Evolutionary conservation across 2,888 invertebrate genomes (phyloP).

Genomic region (Ariolimax columbianus): DNA sequence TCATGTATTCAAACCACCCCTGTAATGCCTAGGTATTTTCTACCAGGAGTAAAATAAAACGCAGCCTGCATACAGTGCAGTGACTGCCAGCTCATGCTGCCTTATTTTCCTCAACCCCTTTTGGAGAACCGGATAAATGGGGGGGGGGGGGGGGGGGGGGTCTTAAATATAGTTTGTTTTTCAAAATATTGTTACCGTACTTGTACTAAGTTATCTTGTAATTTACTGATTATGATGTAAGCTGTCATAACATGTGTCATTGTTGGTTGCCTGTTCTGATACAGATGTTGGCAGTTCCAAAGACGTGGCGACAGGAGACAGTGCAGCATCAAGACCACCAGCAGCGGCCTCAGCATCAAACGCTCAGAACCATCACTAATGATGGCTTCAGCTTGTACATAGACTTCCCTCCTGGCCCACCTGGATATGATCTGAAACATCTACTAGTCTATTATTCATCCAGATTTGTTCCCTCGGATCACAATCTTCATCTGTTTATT

Average conservation of each 20-base stretch:
- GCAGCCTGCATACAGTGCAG: no score
- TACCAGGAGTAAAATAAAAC: no score
- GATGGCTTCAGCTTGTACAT: constrained; percentile 40
- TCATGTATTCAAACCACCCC: no score
- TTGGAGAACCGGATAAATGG: no score
- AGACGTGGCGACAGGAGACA: constrained; percentile 41
- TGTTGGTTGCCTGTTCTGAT: neutral
- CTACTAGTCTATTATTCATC: constrained; percentile 27
- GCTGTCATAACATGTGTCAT: neutral
- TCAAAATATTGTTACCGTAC: no score
- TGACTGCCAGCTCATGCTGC: no score
- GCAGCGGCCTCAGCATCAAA: constrained; percentile 39
- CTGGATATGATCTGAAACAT: neutral
- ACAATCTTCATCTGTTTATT: neutral
- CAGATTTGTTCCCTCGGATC: constrained; percentile 1
- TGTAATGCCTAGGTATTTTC: no score
- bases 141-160: neutral
- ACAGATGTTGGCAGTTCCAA: constrained; percentile 50
- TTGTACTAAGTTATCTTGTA: neutral
- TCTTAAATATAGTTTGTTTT: no score
- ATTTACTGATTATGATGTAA: neutral
- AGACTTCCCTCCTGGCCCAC: constrained; percentile 10
- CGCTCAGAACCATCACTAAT: constrained; percentile 53
- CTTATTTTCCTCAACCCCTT: no score
- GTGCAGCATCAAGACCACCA: constrained; percentile 42